Base-by-base conservation (phyloP, 2,113 vertebrate species). In the Megalops atlanticus region DNA sequence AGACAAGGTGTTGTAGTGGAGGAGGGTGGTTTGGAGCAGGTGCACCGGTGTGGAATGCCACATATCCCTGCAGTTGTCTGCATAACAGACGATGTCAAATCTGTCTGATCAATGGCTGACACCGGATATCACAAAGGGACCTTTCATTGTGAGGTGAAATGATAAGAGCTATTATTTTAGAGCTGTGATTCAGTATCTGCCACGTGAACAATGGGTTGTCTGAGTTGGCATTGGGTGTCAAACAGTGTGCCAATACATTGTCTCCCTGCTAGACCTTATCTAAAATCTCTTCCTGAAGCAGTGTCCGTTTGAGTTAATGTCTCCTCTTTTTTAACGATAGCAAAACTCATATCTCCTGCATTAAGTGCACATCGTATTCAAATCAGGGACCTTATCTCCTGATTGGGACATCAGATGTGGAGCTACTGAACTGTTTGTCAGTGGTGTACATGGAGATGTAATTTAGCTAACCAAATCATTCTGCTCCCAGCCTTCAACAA, bases 271-370 rank as follows among this genome's bases (percentile, higher is more conserved):
- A 84, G 40, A 49, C 77, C 35, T 85, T 90, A 92, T 91, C 89
- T 87, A 70, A 83, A 76, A 91, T 91, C 87, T 84, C 81, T 90
- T 89, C 87, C 85, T 84, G 82, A 74, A 77, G 80, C 79, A 83
- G 38, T 79, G 86, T 84, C 89, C 86, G 86, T 91, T 88, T 89
- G 86, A 87, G 89, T 87, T 83, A 86, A 90, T 87, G 84, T 16
- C 7, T 74, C 49, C 80, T 64, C 41, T 84, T 89, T 64, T 90
- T 86, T 87, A 84, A 90, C 87, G 84, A 81, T 83, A 83, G 88
- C 86, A 11, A 74, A 75, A 24, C 64, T 24, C 52, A 85, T 80
- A 72, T 79, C 40, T 40, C 49, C 49, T 71, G 70, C 47, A 58
- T 27, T 33, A 73, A 47, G 64, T 24, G 77, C 11, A 24, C 82